Percentiles rank a stretch among this genome's conserved stretches.
Conservation (phyloP, 2,888 invertebrate genomes). For the Cerastis leucographa region DNA sequence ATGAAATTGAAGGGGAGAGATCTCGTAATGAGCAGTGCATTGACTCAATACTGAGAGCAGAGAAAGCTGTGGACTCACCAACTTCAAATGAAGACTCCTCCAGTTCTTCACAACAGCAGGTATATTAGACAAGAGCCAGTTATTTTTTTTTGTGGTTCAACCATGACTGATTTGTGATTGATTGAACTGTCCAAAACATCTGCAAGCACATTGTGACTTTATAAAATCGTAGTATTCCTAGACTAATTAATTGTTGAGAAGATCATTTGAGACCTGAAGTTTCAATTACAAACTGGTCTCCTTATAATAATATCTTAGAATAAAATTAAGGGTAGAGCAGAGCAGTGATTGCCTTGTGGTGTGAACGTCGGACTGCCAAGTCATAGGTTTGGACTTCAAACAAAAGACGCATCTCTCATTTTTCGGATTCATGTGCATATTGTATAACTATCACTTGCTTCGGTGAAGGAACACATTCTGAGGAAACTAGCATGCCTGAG, state of each 20-base stretch:
- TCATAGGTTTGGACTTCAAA: too few species aligned
- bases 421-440: too few species aligned
- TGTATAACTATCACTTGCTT: too few species aligned
- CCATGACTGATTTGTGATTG: too few species aligned
- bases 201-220: not conserved
- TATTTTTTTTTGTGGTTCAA: not conserved
- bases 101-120: conserved; percentile 87
- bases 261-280: not conserved
- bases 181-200: not conserved
- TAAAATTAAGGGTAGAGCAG: not conserved
- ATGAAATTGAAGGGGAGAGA: conserved; percentile 95
- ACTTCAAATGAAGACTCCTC: conserved; percentile 85
- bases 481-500: too few species aligned
- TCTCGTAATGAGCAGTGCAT: conserved; percentile 95
- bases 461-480: too few species aligned
- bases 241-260: not conserved
- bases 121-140: conserved; percentile 27
- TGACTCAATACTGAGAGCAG: conserved; percentile 94
- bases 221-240: not conserved
- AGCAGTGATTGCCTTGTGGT: not conserved
- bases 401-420: too few species aligned
- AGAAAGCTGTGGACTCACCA: conserved; percentile 86
- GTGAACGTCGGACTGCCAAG: too few species aligned
- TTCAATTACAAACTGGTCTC: not conserved
- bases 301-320: not conserved